Conservation (phyloP, 2,888 invertebrate genomes). For the Meganola albula region DNA sequence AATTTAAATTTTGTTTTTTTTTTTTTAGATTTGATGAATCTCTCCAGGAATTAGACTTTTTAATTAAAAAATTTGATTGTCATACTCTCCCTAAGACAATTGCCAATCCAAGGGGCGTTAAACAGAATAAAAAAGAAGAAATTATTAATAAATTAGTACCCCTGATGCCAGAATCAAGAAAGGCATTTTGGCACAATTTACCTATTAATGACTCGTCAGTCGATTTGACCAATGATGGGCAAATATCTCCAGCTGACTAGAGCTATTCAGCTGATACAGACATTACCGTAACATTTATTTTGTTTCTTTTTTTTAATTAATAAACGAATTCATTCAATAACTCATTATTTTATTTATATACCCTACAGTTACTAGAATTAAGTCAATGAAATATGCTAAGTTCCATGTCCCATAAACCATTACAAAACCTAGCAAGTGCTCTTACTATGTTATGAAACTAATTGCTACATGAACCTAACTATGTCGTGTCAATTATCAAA, state of each 20-base stretch:
- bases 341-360: conserved; percentile 7
- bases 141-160: conserved; percentile 14
- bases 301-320: conserved; percentile 1
- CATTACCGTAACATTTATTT: neutral
- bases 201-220: conserved; percentile 12
- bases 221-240: conserved; percentile 14
- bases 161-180: conserved; percentile 15
- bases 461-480: too few relatives aligned
- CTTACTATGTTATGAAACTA: too few relatives aligned
- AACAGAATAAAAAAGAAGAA: conserved; percentile 11
- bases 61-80: conserved; percentile 6
- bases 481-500: too few relatives aligned
- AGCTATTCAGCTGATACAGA: conserved; percentile 4
- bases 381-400: neutral
- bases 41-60: too few relatives aligned
- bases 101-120: conserved; percentile 10
- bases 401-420: neutral
- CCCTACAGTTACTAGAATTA: conserved; percentile 9
- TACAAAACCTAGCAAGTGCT: too few relatives aligned
- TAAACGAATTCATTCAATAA: conserved; percentile 2
- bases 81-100: conserved; percentile 3
- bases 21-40: too few relatives aligned
- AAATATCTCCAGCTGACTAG: conserved; percentile 4
- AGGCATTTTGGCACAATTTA: conserved; percentile 15
- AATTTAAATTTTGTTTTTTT: too few relatives aligned